Evolutionary conservation across 2,888 invertebrate species (phyloP).

Genomic region (Apamea anceps): DNA sequence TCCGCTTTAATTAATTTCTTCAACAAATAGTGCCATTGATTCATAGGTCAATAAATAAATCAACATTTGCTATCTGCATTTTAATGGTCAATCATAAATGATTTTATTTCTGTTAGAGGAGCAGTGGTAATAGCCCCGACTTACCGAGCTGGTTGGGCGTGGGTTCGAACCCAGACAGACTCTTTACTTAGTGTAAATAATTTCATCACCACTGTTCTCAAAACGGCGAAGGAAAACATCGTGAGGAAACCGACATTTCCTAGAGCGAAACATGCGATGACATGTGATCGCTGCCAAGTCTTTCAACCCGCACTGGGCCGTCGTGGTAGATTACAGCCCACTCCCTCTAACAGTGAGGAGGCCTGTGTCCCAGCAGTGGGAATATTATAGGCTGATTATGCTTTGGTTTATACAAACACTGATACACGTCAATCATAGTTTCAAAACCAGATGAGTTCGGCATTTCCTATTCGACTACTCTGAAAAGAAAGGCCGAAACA

Average conservation of each 20-base stretch:
- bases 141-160: background rate
- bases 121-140: background rate
- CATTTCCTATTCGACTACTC: background rate
- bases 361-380: background rate
- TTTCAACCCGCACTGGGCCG: background rate
- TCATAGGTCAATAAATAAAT: constrained; percentile 16
- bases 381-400: background rate
- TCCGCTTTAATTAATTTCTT: constrained; percentile 4
- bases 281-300: background rate
- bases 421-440: background rate
- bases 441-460: background rate
- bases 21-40: constrained; percentile 28
- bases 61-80: constrained; percentile 1
- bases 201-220: background rate
- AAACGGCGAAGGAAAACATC: background rate
- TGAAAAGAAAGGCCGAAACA: background rate
- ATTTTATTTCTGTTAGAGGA: background rate
- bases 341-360: background rate
- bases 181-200: background rate
- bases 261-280: background rate
- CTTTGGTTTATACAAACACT: background rate
- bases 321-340: background rate
- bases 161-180: background rate
- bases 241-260: background rate
- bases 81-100: background rate